Evolutionary conservation across 2,888 invertebrate species (phyloP).

Genomic region (Zelleria hepariella): DNA sequence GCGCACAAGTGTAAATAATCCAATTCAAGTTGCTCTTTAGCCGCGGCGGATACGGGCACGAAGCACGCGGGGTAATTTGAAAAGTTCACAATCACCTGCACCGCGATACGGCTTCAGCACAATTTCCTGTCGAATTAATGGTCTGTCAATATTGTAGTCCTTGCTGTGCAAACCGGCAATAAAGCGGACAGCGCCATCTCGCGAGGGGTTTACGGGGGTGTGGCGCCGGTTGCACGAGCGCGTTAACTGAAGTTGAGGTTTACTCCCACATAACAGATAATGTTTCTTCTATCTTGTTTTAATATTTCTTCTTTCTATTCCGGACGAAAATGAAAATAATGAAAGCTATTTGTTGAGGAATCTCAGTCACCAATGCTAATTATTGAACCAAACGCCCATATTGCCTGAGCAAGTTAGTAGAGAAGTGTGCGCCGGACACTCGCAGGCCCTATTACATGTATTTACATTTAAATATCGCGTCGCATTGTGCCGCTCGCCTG

Average conservation of each 20-base stretch:
- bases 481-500: slow-evolving; percentile 32
- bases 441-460: slow-evolving; percentile 11
- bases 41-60: slow-evolving; percentile 42
- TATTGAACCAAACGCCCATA: not conserved
- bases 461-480: slow-evolving; percentile 45
- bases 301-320: no score
- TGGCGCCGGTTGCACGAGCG: slow-evolving; percentile 26
- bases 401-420: not conserved
- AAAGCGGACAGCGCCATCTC: slow-evolving; percentile 59
- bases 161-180: slow-evolving; percentile 61
- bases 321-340: not conserved
- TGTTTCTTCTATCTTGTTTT: no score
- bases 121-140: slow-evolving; percentile 70
- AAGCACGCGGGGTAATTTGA: slow-evolving; percentile 66
- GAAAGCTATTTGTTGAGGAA: not conserved
- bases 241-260: not conserved
- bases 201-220: slow-evolving; percentile 46
- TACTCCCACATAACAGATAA: no score
- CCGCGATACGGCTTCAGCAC: slow-evolving; percentile 57
- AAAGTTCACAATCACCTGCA: slow-evolving; percentile 70
- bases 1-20: slow-evolving; percentile 3
- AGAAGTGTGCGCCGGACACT: not conserved
- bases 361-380: not conserved
- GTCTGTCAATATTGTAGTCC: slow-evolving; percentile 69
- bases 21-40: slow-evolving; percentile 4